Evolutionary conservation across 2,797 vertebrate species (phyloP).

Genomic region (Urosaurus nigricauda): DNA sequence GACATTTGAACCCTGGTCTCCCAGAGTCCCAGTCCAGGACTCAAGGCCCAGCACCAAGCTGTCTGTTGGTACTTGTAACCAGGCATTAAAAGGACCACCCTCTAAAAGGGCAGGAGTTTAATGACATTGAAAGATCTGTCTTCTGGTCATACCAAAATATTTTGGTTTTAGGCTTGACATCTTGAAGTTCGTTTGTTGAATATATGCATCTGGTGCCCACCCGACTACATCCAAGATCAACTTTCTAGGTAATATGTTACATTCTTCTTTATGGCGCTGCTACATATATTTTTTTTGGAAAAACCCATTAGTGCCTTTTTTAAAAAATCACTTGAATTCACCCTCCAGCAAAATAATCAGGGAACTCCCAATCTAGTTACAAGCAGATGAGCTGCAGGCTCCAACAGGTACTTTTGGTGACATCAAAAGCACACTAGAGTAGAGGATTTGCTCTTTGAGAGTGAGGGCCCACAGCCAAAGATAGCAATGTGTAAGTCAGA

Average conservation of each 20-base stretch:
- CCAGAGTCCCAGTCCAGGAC: too few species aligned
- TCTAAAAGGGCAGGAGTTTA: not conserved
- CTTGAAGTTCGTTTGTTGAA: not conserved
- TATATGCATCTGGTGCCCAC: not conserved
- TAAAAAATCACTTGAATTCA: not conserved
- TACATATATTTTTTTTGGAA: not conserved
- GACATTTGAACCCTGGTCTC: too few species aligned
- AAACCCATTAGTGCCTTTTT: not conserved
- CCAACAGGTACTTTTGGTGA: not conserved
- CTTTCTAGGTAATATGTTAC: too few species aligned
- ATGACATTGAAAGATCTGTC: not conserved
- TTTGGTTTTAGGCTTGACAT: not conserved
- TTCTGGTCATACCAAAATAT: not conserved
- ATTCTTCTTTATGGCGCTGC: not conserved
- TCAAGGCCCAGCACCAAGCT: too few species aligned
- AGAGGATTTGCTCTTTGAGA: not conserved
- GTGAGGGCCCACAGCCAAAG: fast-evolving
- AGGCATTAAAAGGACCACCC: not conserved
- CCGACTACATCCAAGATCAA: not conserved
- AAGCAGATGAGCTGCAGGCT: not conserved
- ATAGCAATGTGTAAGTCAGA: not conserved
- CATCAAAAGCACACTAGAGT: not conserved
- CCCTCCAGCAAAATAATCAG: slow-evolving; percentile 31
- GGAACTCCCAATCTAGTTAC: not conserved
- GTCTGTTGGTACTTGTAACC: not conserved